A percentile compares a stretch with the other conserved stretches of the same genome.
Conservation (phyloP, 1,140 invertebrate genomes). For the Cotesia typhae region DNA sequence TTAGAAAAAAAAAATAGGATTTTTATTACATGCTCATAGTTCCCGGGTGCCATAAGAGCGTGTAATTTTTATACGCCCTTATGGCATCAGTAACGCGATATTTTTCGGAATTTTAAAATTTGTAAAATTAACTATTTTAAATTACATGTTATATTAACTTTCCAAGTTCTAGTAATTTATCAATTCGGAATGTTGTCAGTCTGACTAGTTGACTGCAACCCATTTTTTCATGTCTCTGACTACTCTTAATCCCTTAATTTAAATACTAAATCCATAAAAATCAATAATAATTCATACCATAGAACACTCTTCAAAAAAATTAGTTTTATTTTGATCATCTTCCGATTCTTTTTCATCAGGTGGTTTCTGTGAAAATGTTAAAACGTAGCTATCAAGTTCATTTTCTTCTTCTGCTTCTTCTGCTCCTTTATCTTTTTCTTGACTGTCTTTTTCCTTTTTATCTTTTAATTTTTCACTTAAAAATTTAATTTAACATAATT, state of each 20-base stretch:
- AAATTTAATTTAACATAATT: not conserved
- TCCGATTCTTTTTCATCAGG: slow-evolving; percentile 49
- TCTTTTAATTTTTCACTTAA: slow-evolving; percentile 37
- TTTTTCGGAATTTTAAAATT: too few species aligned
- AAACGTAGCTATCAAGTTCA: slow-evolving; percentile 72
- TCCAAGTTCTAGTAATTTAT: too few species aligned
- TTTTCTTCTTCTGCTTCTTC: slow-evolving; percentile 57
- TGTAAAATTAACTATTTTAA: too few species aligned
- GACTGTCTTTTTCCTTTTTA: slow-evolving; percentile 47
- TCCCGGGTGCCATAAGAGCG: too few species aligned
- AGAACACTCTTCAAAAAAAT: slow-evolving; percentile 72
- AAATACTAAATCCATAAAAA: slow-evolving; percentile 23
- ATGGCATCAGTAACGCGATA: too few species aligned
- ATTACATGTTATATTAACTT: too few species aligned
- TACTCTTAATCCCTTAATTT: slow-evolving; percentile 2
- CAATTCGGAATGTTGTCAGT: too few species aligned
- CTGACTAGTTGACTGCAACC: too few species aligned
- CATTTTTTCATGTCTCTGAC: too few species aligned
- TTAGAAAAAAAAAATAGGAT: too few species aligned
- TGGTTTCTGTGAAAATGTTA: slow-evolving; percentile 73
- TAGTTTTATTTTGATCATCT: slow-evolving; percentile 55
- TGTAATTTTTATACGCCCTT: too few species aligned
- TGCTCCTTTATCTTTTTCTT: slow-evolving; percentile 52
- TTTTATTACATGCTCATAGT: too few species aligned
- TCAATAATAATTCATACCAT: slow-evolving; percentile 61